Percentiles rank a stretch among this genome's conserved stretches.
Conservation (phyloP, 2,888 invertebrate genomes). For the Eupsilia transversa region DNA sequence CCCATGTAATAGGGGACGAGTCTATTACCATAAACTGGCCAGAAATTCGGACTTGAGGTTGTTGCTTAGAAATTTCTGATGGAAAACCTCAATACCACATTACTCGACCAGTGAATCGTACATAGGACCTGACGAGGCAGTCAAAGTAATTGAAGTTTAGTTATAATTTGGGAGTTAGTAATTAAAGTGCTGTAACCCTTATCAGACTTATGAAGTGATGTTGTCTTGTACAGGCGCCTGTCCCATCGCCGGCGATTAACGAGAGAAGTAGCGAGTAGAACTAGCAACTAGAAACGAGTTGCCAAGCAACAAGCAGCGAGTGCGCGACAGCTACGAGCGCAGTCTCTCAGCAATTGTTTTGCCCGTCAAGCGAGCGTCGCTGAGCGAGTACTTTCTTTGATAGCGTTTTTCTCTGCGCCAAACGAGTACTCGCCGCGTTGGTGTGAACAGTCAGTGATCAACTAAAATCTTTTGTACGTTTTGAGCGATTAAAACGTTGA, state of each 20-base stretch:
- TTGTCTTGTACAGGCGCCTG: slow-evolving; percentile 16
- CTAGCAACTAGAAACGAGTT: not conserved
- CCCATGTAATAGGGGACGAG: not conserved
- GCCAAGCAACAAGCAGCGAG: not conserved
- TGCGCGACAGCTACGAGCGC: not conserved
- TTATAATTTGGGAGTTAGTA: slow-evolving; percentile 45
- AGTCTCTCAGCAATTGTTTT: too few relatives aligned
- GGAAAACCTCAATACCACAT: not conserved
- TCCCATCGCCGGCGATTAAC: not conserved
- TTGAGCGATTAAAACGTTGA: too few relatives aligned
- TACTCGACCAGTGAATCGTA: not conserved
- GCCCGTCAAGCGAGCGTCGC: too few relatives aligned
- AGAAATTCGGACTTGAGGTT: not conserved
- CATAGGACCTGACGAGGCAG: not conserved
- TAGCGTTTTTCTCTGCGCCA: too few relatives aligned
- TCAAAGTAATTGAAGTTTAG: slow-evolving; percentile 50
- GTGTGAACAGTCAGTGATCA: too few relatives aligned
- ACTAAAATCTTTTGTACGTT: too few relatives aligned
- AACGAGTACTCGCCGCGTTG: too few relatives aligned
- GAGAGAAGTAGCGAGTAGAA: not conserved
- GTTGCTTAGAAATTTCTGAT: not conserved
- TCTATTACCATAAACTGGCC: not conserved
- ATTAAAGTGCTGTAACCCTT: slow-evolving; percentile 73
- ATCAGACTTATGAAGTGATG: slow-evolving; percentile 51
- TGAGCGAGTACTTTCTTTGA: too few relatives aligned